phyloP scores from a whole-genome alignment of 2,113 vertebrate species.

The Pogonocichla stellata region DNA sequence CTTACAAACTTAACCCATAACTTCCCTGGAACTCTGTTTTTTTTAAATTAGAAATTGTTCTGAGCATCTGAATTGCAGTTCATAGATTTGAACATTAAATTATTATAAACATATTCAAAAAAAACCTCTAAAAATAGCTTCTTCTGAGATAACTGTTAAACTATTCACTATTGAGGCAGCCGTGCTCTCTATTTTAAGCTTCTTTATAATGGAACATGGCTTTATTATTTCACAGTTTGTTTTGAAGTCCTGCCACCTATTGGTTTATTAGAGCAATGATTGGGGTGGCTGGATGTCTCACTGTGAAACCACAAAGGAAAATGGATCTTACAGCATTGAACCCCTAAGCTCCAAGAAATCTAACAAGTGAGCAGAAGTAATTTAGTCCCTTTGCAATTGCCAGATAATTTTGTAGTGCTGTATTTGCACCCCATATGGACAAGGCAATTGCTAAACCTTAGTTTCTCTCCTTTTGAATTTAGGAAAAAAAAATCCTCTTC shows the following conservation, averaged over 20 bases:
- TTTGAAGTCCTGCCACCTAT: slow-evolving; percentile 65
- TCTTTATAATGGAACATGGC: neutral
- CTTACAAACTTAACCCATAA: neutral
- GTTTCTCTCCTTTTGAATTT: neutral
- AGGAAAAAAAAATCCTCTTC: neutral
- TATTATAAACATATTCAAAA: neutral
- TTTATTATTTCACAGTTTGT: neutral
- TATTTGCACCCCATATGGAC: neutral
- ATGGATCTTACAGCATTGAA: neutral
- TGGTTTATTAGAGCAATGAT: slow-evolving; percentile 17
- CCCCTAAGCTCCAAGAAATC: neutral
- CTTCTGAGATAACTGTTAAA: neutral
- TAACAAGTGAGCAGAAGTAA: neutral
- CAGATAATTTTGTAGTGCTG: neutral
- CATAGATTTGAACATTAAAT: neutral
- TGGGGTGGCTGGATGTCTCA: neutral
- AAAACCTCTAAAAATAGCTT: neutral
- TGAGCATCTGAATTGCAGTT: neutral
- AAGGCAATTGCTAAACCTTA: neutral
- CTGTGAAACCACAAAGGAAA: neutral
- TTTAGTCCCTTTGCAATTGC: neutral
- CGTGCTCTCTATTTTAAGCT: neutral
- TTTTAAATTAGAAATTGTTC: neutral
- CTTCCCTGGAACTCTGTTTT: neutral
- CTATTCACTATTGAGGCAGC: neutral